Percentiles rank a stretch among this genome's conserved stretches.
These are phyloP conservation scores for Dysdera silvatica DNA, from an alignment of 1,140 invertebrate species.

Conservation along the genomic window DNA sequence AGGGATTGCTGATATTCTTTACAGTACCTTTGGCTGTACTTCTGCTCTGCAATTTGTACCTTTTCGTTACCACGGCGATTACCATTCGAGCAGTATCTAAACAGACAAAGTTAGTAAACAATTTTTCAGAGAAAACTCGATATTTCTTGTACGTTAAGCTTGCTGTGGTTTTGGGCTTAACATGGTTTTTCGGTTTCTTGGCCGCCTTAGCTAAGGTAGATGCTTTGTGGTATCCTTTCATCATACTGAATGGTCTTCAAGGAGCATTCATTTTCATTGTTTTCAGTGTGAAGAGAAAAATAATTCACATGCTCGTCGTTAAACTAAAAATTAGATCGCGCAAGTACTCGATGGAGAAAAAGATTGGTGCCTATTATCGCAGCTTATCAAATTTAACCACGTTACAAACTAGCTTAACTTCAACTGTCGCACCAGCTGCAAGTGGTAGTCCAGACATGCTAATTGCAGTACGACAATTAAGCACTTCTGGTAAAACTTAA, in stretches of 20 bases:
- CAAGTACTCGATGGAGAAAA: conserved; percentile 12
- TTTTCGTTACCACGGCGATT: conserved; percentile 49
- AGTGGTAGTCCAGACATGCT: neutral
- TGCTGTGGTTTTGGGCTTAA: conserved; percentile 47
- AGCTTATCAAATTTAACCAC: conserved; percentile 15
- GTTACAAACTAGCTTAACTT: neutral
- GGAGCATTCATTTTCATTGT: conserved; percentile 48
- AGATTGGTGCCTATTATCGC: conserved; percentile 7
- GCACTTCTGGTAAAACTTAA: too few species aligned
- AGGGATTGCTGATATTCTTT: conserved; percentile 50
- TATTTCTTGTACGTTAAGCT: conserved; percentile 49
- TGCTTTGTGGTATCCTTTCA: conserved; percentile 40
- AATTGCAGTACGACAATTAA: conserved; percentile 16
- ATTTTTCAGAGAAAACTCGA: conserved; percentile 32
- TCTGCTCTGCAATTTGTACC: conserved; percentile 45
- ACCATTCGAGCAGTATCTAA: conserved; percentile 30
- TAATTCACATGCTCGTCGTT: conserved; percentile 33
- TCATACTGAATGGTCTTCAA: conserved; percentile 46
- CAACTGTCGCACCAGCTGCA: neutral
- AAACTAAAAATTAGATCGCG: conserved; percentile 12
- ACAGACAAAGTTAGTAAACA: conserved; percentile 27
- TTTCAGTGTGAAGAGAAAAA: conserved; percentile 45
- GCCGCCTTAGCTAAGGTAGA: conserved; percentile 36
- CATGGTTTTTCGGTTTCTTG: conserved; percentile 48
- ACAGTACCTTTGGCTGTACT: conserved; percentile 48